Evolutionary conservation across 1,140 invertebrate genomes (phyloP), one percentile per base, ranked within the genome.

Genomic region (Lutraria rhynchaena): DNA sequence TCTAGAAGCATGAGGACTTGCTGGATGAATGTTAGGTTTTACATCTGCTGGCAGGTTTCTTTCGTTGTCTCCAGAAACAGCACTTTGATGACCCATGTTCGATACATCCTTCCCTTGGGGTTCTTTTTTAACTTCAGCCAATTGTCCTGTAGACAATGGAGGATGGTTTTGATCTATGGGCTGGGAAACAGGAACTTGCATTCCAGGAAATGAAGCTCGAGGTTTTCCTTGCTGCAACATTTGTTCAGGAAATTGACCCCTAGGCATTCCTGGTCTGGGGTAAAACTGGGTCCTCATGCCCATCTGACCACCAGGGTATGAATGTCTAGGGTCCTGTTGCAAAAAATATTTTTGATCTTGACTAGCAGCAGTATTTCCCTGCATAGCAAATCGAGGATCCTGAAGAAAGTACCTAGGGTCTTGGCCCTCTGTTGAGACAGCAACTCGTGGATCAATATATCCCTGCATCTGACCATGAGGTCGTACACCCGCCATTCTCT

Each of bases 351-450:
- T 77, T 35, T 65, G 75, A 31, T 67, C 63, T 41, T 65, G 75
- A 22, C 31, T 19, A 3, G 55, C 37, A 29, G 22, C 57, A 17
- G 49, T 17, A 13, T 27, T 46, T 15, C 49, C 63, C 31, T 37
- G 49, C 49, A 70, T 44, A n/a, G 53, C 24, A 24, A 55, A 80
- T n/a, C 76, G 33, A 9, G 63, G 76, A 60, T 80, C 76, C 33
- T 77, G 75, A n/a, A 77, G 24, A 22, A 67, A 29, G 49, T 77
- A 77, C 31, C 75, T 65, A 27, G 44, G 61, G 51, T 77, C 75
- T 58, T 77, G 60, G 1, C 41, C 73, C 41, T 76, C 29, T 22
- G 75, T 29, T 35, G 57, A 49, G 29, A 60, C 27, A 1, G 53
- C 35, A 17, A 19, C 24, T 29, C 57, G 60, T 31, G 57, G 71